Evolutionary conservation across 2,113 vertebrate genomes (phyloP).

Genomic region (Eidolon helvum): DNA sequence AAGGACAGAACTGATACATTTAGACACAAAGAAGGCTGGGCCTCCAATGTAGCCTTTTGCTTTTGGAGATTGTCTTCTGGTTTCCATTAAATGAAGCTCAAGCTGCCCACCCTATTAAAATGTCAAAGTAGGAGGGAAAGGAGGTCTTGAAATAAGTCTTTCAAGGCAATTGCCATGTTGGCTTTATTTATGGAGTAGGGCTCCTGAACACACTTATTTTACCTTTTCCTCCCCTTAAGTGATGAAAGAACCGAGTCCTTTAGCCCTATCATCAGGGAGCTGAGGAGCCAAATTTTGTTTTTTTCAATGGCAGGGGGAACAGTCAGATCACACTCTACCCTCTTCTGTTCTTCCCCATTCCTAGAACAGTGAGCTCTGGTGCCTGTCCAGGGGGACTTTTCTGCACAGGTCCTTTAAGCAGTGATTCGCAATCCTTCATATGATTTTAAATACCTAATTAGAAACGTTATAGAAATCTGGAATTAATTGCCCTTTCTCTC

Average conservation of each 20-base stretch:
- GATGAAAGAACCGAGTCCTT: slow-evolving; percentile 49
- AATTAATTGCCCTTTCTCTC: not conserved
- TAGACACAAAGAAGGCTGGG: slow-evolving; percentile 57
- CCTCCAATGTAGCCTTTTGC: slow-evolving; percentile 47
- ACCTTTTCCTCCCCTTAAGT: slow-evolving; percentile 42
- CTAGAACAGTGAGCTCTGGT: not conserved
- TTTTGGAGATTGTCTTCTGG: slow-evolving; percentile 66
- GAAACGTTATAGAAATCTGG: not conserved
- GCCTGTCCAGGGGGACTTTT: not conserved
- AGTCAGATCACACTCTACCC: not conserved
- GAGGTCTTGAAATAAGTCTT: slow-evolving; percentile 55
- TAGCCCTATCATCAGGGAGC: not conserved
- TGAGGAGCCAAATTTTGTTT: not conserved
- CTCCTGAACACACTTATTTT: slow-evolving; percentile 22
- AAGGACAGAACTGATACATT: slow-evolving; percentile 65
- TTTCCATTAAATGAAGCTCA: slow-evolving; percentile 69
- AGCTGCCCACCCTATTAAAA: slow-evolving; percentile 52
- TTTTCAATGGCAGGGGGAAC: not conserved
- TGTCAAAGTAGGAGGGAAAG: slow-evolving; percentile 58
- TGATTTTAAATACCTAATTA: not conserved
- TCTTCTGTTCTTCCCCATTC: not conserved
- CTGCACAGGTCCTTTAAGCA: not conserved
- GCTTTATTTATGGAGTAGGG: slow-evolving; percentile 47
- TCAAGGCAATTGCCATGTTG: slow-evolving; percentile 58
- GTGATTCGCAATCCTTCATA: not conserved